These are phyloP conservation scores for Coregonus clupeaformis DNA, from an alignment of 2,113 vertebrate genomes.

Conservation along the genomic window DNA sequence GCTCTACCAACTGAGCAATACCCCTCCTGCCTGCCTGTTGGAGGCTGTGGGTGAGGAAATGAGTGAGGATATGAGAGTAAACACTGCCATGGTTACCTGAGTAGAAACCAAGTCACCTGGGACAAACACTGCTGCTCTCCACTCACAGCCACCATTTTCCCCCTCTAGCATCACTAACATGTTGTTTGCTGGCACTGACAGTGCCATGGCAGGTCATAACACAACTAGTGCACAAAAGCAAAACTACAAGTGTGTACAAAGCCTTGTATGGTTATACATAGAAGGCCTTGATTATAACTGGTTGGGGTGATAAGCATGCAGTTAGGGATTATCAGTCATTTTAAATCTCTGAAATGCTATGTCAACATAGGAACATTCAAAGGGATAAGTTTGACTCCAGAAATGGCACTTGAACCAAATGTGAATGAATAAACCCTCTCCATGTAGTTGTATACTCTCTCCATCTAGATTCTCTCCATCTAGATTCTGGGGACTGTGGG, in stretches of 20 bases:
- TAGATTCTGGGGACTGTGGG: too few relatives aligned
- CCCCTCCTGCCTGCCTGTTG: background rate
- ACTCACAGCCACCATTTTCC: slow-evolving; percentile 20
- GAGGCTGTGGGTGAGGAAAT: slow-evolving; percentile 41
- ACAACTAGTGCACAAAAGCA: background rate
- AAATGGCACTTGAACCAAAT: too few relatives aligned
- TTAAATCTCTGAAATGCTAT: background rate
- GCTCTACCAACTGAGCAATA: too few relatives aligned
- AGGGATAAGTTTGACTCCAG: too few relatives aligned
- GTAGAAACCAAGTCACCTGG: slow-evolving; percentile 58
- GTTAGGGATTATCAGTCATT: background rate
- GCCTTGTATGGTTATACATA: too few relatives aligned
- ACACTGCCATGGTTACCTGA: slow-evolving; percentile 70
- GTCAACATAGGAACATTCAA: background rate
- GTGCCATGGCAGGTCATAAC: background rate
- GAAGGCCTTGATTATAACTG: too few relatives aligned
- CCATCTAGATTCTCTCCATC: slow-evolving; percentile 1
- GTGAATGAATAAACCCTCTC: too few relatives aligned
- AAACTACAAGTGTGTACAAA: background rate
- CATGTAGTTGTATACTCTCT: background rate
- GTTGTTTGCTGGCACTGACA: slow-evolving; percentile 55
- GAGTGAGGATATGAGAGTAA: slow-evolving; percentile 41
- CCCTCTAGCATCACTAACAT: slow-evolving; percentile 49
- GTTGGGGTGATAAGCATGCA: background rate
- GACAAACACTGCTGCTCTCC: slow-evolving; percentile 46